A percentile compares a stretch with the other conserved stretches of the same genome.
Conservation (phyloP, 2,888 invertebrate genomes). For the Leptogaster cylindrica region DNA sequence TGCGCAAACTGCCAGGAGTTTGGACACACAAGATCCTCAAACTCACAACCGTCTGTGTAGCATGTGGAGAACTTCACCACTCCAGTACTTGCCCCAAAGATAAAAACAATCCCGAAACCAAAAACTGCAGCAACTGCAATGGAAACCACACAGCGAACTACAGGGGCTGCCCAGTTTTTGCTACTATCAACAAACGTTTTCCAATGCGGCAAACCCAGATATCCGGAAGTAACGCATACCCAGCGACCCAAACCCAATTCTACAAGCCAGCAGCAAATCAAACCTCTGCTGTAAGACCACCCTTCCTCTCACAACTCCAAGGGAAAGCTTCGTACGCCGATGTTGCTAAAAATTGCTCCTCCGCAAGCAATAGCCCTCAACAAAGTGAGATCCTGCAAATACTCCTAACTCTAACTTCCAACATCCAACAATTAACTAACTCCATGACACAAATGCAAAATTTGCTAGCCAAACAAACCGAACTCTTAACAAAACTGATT, state of each 20-base stretch:
- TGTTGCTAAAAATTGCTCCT: not conserved
- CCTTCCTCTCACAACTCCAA: not conserved
- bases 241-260: not conserved
- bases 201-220: too few relatives aligned
- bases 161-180: not conserved
- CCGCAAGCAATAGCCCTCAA: not conserved
- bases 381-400: slow-evolving; percentile 5
- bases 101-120: not conserved
- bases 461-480: not conserved
- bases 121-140: not conserved
- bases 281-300: not conserved
- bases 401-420: not conserved
- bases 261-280: not conserved
- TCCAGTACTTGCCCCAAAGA: not conserved
- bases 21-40: not conserved
- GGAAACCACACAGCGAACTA: not conserved
- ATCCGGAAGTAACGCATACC: too few relatives aligned
- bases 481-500: not conserved
- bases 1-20: not conserved
- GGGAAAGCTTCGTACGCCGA: not conserved
- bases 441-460: not conserved
- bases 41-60: not conserved
- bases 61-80: not conserved
- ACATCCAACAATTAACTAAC: not conserved
- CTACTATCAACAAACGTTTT: slow-evolving; percentile 1